Evolutionary conservation across 2,797 vertebrate species (phyloP), one percentile per base, ranked within the genome.

Genomic region (Gallinago solitaria): DNA sequence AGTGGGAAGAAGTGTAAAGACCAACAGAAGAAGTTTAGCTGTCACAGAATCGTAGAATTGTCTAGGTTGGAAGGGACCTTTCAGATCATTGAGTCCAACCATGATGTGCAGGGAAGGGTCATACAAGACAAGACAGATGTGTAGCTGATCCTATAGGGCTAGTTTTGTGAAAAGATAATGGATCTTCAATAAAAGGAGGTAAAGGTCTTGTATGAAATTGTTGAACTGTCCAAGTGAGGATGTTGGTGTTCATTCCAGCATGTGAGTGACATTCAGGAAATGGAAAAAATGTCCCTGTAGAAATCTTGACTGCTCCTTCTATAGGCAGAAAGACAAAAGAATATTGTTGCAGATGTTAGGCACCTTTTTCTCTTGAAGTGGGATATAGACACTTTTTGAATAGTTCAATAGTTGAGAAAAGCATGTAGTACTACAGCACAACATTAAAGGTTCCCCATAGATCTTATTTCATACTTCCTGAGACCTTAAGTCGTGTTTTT

Each of bases 171-270:
- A 67, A 76, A 69, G 30, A 21, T 43, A 32, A 3, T 0, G 0
- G 6, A 35, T 82, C 33, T 41, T 89, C 51, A 69, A 1, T n/a
- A 47, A 64, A 79, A 56, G 43, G 7, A 43, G 39, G 70, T 41
- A 53, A 27, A 53, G 21, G 4, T 9, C 32, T 77, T 77, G 20
- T 18, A 11, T 45, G 43, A 88, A 74, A 60, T 25, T 70, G 11
- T 24, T 61, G 48, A 53, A 28, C 14, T 6, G 21, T 69, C 6
- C 17, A 33, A 11, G 9, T 64, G 23, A 47, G 37, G 21, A 53
- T 51, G 8, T 11, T 61, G 30, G 14, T 61, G 28, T 39, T 3
- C 0, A 1, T 90, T 85, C 12, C 14, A n/a, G 0, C 6, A 23
- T 76, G 24, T 11, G 27, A 32, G 25, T 75, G 47, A 61, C 27